Conservation (phyloP, 92 coral and sea anemone genomes). For the Paragorgia papillata region DNA sequence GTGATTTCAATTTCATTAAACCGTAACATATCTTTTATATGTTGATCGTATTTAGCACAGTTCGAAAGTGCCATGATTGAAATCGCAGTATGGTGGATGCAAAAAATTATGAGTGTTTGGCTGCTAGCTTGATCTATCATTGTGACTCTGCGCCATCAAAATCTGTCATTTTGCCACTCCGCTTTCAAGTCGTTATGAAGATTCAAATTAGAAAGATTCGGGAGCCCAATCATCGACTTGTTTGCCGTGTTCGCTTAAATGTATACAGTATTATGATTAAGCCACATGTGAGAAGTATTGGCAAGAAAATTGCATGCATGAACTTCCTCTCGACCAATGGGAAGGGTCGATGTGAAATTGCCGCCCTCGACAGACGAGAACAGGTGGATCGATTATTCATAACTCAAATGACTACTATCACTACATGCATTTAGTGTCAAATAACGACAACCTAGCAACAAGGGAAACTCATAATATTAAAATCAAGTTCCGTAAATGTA, state of each 20-base stretch:
- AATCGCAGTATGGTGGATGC: no score
- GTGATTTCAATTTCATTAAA: no score
- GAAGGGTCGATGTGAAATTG: constrained; percentile 15
- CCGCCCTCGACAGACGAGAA: constrained; percentile 14
- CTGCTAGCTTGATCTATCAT: no score
- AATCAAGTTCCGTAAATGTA: neutral
- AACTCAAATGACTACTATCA: constrained; percentile 37
- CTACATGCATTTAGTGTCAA: constrained; percentile 45
- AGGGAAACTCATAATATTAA: constrained; percentile 9
- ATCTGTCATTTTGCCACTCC: no score
- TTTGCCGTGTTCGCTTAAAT: neutral
- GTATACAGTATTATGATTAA: neutral
- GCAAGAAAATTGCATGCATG: constrained; percentile 20
- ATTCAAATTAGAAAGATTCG: no score
- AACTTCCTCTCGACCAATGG: constrained; percentile 24
- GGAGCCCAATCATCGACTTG: no score
- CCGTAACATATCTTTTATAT: no score
- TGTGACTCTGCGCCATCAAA: no score
- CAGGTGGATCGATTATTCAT: constrained; percentile 50
- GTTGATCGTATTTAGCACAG: no score
- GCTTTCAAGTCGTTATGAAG: no score
- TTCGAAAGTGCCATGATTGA: no score
- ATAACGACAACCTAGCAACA: constrained; percentile 51
- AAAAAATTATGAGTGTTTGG: no score
- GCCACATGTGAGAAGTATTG: neutral